Evolutionary conservation across 2,113 vertebrate species (phyloP).

Genomic region (Lipophrys pholis): DNA sequence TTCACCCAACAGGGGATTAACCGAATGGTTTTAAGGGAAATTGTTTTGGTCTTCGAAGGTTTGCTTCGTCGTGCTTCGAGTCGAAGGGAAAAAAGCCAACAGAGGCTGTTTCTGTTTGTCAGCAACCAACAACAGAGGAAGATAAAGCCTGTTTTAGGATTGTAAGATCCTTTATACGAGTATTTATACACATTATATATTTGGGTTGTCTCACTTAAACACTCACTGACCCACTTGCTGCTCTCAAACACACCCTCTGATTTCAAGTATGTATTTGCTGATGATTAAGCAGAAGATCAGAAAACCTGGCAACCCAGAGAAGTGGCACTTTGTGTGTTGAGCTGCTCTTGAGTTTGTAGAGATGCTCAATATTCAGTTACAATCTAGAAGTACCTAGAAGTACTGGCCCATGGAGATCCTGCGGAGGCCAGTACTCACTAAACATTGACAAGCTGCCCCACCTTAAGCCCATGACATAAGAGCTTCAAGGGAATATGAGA

Average conservation of each 20-base stretch:
- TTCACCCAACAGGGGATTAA: background rate
- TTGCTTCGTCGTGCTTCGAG: conserved; percentile 2
- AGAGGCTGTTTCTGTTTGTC: conserved; percentile 13
- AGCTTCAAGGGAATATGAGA: no score
- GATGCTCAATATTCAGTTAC: no score
- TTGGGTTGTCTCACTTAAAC: conserved; percentile 43
- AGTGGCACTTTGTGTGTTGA: no score
- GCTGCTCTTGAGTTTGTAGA: no score
- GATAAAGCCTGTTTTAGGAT: conserved; percentile 34
- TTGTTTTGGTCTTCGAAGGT: conserved; percentile 2
- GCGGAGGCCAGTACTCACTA: no score
- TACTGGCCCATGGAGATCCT: no score
- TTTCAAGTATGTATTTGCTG: background rate
- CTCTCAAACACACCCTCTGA: background rate
- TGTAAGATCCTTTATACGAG: no score
- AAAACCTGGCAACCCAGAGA: background rate
- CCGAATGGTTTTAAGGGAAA: background rate
- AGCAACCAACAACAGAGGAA: conserved; percentile 19
- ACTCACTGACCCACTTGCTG: conserved; percentile 37
- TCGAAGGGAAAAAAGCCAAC: background rate
- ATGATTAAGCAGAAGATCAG: background rate
- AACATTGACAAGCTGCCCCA: no score
- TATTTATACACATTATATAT: conserved; percentile 46
- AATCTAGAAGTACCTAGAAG: no score
- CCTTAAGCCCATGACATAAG: no score